Percentiles rank a stretch among this genome's conserved stretches.
These are phyloP conservation scores for Cacoxenus indagator DNA, from an alignment of 2,888 invertebrate genomes.

Conservation along the genomic window DNA sequence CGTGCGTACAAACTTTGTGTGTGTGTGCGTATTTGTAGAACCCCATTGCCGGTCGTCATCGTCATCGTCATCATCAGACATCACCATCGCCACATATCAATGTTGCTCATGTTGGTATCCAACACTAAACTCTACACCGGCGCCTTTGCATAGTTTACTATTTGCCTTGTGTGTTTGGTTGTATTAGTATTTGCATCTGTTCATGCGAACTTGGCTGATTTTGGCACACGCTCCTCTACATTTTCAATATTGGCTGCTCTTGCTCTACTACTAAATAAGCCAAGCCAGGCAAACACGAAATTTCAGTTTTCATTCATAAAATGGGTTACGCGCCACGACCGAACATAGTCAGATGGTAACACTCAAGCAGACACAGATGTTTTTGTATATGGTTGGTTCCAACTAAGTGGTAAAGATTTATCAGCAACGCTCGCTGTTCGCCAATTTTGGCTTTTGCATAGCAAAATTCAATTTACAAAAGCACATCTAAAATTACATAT, in stretches of 20 bases:
- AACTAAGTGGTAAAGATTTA: too few species aligned
- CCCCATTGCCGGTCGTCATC: neutral
- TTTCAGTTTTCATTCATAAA: slow-evolving; percentile 22
- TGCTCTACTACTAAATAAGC: neutral
- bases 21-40: neutral
- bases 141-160: neutral
- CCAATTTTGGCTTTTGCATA: too few species aligned
- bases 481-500: too few species aligned
- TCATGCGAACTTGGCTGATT: neutral
- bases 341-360: neutral
- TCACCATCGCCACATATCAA: neutral
- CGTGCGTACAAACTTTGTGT: neutral
- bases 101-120: neutral
- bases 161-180: neutral
- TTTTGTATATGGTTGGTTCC: neutral
- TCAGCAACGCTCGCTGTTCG: too few species aligned
- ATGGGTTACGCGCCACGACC: neutral
- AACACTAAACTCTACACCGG: neutral
- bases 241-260: neutral
- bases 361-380: neutral
- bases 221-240: neutral
- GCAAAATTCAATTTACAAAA: too few species aligned
- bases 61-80: neutral
- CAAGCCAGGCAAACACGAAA: neutral
- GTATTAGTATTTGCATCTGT: neutral